These are phyloP conservation scores for Pseudomyrmex cubaensis DNA, from an alignment of 1,140 invertebrate species.

Conservation along the genomic window DNA sequence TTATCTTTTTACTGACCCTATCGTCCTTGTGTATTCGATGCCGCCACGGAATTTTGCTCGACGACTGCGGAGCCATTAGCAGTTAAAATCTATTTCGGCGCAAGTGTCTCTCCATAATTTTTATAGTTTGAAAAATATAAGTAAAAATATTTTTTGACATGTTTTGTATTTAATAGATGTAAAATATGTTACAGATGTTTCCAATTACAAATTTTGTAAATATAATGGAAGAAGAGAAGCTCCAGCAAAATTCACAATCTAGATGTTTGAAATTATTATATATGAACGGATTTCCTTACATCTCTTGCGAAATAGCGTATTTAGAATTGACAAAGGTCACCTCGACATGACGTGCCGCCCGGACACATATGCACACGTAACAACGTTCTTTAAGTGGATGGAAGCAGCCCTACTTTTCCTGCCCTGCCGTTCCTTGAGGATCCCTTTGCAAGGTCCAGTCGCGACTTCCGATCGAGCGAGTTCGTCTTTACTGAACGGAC, in stretches of 20 bases:
- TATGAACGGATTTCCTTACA: background rate
- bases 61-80: constrained; percentile 9
- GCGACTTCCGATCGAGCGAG: constrained; percentile 60
- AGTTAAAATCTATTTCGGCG: constrained; percentile 36
- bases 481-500: background rate
- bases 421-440: constrained; percentile 10
- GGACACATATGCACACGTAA: background rate
- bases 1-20: constrained; percentile 46
- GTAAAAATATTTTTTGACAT: too few species aligned
- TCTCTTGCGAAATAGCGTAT: constrained; percentile 26
- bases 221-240: too few species aligned
- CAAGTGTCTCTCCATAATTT: background rate
- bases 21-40: constrained; percentile 45
- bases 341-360: background rate
- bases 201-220: too few species aligned
- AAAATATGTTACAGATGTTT: too few species aligned
- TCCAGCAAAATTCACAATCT: too few species aligned
- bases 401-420: constrained; percentile 50
- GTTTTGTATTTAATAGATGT: too few species aligned
- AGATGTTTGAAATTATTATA: background rate
- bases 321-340: constrained; percentile 39
- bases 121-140: too few species aligned
- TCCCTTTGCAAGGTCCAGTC: constrained; percentile 56
- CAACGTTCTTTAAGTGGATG: constrained; percentile 60
- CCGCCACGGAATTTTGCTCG: constrained; percentile 46